Conservation (phyloP, 2,888 invertebrate genomes). For the Ischnura elegans region DNA sequence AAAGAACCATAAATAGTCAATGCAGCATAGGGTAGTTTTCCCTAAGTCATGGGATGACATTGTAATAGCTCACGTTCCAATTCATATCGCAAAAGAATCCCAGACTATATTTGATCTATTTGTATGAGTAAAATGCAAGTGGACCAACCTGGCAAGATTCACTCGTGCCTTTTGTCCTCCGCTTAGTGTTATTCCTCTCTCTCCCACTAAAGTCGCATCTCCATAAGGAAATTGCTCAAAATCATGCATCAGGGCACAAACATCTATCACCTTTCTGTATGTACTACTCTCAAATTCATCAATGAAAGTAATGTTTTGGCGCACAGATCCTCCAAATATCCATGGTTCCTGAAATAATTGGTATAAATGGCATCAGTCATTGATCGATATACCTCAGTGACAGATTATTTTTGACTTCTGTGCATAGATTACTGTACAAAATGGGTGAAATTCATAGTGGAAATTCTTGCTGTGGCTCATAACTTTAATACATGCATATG, state of each 20-base stretch:
- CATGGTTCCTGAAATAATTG: constrained; percentile 83
- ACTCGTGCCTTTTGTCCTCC: constrained; percentile 92
- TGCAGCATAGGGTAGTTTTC: too few species aligned
- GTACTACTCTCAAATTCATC: constrained; percentile 81
- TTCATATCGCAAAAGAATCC: too few species aligned
- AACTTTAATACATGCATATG: too few species aligned
- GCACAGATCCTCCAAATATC: constrained; percentile 83
- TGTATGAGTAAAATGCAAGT: background rate
- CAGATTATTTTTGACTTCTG: background rate
- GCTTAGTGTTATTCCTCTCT: constrained; percentile 89
- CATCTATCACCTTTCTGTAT: constrained; percentile 83
- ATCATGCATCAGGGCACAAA: constrained; percentile 84
- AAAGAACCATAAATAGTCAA: too few species aligned
- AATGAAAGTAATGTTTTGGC: constrained; percentile 89
- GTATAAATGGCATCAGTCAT: background rate
- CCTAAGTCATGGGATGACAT: too few species aligned
- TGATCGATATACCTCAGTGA: background rate
- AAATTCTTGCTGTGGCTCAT: background rate
- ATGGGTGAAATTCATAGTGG: background rate
- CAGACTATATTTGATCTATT: too few species aligned
- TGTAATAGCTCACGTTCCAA: too few species aligned
- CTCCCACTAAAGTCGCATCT: constrained; percentile 89
- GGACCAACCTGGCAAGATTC: constrained; percentile 83
- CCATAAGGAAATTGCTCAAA: constrained; percentile 87
- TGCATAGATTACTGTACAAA: too few species aligned